Base-by-base conservation (phyloP, 2,797 vertebrate genomes). In the Salmo trutta region DNA sequence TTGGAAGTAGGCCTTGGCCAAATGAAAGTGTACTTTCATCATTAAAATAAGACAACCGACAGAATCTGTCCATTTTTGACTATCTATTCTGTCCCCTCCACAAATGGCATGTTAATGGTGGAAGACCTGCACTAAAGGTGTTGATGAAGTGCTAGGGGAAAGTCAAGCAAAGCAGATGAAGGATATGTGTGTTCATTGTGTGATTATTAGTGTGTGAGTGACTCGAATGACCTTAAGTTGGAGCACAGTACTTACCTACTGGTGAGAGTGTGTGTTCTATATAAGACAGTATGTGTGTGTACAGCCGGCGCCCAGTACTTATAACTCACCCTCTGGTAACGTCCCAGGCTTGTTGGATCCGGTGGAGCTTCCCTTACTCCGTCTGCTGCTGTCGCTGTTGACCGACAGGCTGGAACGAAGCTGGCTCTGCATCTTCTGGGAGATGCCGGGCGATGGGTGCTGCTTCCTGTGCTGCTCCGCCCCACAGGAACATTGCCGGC, bases 401-500 rank as follows among this genome's bases (percentile, higher is more conserved):
- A 99, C 96, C 0, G 97, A 99, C 90, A 99, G 90, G 91, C 97
- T 99, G 85, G 98, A 98, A 84, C 96, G 95, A 81, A 99, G 91
- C 88, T 99, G 99, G 82, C 91, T 93, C 86, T 98, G 97, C 95
- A 99, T 92, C 89, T 96, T 97, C 90, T 98, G 95, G 10, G 97
- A 96, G 87, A 98, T 97, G 21, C 59, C 59, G 0, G 95, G 96
- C 71, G 95, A 91, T 0, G 94, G 93, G 82, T 95, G 93, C 85
- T 80, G 85, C 29, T 36, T 84, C 3, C 85, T 68, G 0, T 51
- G 3, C 0, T 71, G 31, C 21, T 68, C 54, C 0, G 79, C 66
- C 0, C 88, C 93, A 66, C 93, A 95, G 84, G 92, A 77, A 73
- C 96, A 93, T 0, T 86, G 89, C 0, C 83, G 91, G 87, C 91